Evolutionary conservation across 92 coral and sea anemone species (phyloP).

Genomic region (Phenganax marumi): DNA sequence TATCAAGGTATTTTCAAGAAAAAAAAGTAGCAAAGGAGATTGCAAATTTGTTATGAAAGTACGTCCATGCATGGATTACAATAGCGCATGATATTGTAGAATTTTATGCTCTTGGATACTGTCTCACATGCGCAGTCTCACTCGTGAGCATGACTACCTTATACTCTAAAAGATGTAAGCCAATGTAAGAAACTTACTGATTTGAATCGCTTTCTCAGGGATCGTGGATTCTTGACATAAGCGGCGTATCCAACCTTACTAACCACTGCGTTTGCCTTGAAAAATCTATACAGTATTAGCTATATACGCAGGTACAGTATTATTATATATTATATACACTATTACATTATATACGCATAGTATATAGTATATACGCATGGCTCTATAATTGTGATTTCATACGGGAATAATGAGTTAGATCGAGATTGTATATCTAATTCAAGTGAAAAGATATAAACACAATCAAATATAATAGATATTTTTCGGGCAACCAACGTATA

Average conservation of each 20-base stretch:
- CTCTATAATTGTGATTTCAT: not conserved
- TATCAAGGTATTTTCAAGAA: not conserved
- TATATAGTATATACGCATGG: not conserved
- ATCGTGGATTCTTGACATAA: slow-evolving; percentile 72
- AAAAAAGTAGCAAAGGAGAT: not conserved
- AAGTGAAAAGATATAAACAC: not conserved
- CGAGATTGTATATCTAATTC: too few species aligned
- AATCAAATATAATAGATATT: not conserved
- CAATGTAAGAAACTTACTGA: slow-evolving; percentile 49
- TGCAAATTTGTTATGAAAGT: too few species aligned
- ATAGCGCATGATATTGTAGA: too few species aligned
- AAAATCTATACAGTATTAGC: too few species aligned
- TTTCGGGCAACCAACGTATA: not conserved
- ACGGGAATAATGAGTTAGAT: too few species aligned
- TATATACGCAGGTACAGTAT: too few species aligned
- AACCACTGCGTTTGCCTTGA: slow-evolving; percentile 77
- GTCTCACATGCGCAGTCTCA: too few species aligned
- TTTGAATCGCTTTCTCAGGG: slow-evolving; percentile 71
- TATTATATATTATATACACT: too few species aligned
- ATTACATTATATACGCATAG: not conserved
- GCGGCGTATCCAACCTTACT: slow-evolving; percentile 95
- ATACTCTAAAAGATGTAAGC: too few species aligned
- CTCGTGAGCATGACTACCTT: too few species aligned
- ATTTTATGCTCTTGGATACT: too few species aligned
- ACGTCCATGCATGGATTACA: too few species aligned